Evolutionary conservation across 2,888 invertebrate genomes (phyloP), one percentile per base, ranked within the genome.

Genomic region (Andrena chrysosceles): DNA sequence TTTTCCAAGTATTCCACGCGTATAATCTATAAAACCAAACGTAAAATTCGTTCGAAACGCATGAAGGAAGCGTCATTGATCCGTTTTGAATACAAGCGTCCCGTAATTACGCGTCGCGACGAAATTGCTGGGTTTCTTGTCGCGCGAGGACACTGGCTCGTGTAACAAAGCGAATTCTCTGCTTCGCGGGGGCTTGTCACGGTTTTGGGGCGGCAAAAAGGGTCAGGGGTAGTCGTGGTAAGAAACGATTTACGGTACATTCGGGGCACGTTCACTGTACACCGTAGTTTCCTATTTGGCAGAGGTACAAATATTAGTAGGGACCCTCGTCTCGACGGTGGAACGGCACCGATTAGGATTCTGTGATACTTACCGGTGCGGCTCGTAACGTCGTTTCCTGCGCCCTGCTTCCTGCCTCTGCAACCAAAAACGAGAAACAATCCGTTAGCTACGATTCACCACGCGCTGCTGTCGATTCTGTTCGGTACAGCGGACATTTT

Each of bases 361-460:
- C 26, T 29, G 26, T 4, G n/a, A 56, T 35, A 77, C 88, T 87
- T 82, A 89, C 88, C 68, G 73, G 54, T 20, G 66, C 56, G 29
- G 71, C 33, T 69, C 35, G 81, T 74, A 81, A 60, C 64, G 83
- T 67, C 6, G 83, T 29, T 31, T 67, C 67, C 67, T 68, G 52
- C 29, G 64, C 63, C 54, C 60, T 77, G 71, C 72, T 76, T 59
- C 81, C 85, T 81, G 79, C 67, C 76, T 72, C 89, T 89, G 88
- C 10, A 89, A 89, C 74, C 73, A 83, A 67, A 89, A 67, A 80
- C 59, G 10, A 20, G 23, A 76, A 29, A 64, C 49, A 49, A 48
- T 70, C 42, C 31, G 48, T 71, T 54, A 71, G 59, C n/a, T 16
- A 16, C n/a, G 66, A 29, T 35, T 63, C 20, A 6, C 8, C 33